A percentile compares a stretch with the other conserved stretches of the same genome.
Conservation (phyloP, 2,113 vertebrate genomes). For the Pungitius pungitius region DNA sequence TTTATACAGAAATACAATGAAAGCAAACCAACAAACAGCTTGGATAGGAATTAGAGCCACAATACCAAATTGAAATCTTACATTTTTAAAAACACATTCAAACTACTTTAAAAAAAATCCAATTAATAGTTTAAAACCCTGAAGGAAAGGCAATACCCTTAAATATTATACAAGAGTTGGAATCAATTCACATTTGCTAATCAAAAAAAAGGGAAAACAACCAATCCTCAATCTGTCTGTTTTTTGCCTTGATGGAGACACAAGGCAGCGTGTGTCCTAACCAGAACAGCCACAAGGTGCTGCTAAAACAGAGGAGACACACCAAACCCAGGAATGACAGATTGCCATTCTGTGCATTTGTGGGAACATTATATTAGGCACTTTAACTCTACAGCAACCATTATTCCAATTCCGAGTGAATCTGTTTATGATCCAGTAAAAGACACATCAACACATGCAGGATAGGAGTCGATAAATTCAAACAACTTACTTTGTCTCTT, state of each 20-base stretch:
- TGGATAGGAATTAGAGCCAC: not conserved
- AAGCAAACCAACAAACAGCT: not conserved
- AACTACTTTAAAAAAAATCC: not conserved
- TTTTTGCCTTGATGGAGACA: not conserved
- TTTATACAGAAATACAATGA: not conserved
- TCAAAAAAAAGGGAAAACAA: not conserved
- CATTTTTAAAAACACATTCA: too few species aligned
- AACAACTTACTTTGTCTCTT: constrained; percentile 82
- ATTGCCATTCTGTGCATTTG: not conserved
- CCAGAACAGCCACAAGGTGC: constrained; percentile 38
- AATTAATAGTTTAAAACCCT: not conserved
- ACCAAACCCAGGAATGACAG: not conserved
- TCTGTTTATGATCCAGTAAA: not conserved
- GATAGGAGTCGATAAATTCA: not conserved
- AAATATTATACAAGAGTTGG: not conserved
- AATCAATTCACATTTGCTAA: not conserved
- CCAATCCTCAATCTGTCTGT: not conserved
- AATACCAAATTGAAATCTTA: not conserved
- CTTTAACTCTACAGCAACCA: not conserved
- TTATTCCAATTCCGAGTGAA: not conserved
- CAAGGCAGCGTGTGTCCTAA: not conserved
- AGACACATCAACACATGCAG: not conserved
- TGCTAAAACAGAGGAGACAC: constrained; percentile 3
- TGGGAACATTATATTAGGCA: not conserved
- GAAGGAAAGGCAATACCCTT: not conserved